These are phyloP conservation scores for Amphipoea lucens DNA, from an alignment of 2,888 invertebrate genomes.

Conservation along the genomic window DNA sequence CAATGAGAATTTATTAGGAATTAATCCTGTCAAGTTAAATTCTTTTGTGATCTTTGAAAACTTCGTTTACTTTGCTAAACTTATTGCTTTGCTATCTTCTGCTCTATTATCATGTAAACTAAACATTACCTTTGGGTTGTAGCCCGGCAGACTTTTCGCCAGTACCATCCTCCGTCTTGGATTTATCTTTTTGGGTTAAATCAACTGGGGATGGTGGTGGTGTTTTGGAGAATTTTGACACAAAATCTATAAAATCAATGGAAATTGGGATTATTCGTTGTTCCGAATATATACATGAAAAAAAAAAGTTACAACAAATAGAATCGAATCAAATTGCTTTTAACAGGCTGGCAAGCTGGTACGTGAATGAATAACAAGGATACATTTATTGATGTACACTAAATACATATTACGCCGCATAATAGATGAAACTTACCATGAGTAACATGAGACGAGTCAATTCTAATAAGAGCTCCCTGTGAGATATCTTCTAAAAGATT, in stretches of 20 bases:
- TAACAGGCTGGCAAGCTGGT: no score
- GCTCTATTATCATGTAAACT: background rate
- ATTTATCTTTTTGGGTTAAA: conserved; percentile 89
- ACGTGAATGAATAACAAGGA: background rate
- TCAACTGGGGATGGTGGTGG: conserved; percentile 93
- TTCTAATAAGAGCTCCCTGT: conserved; percentile 87
- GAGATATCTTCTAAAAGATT: conserved; percentile 89
- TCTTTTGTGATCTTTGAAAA: conserved; percentile 38
- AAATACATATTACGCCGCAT: no score
- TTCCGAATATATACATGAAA: background rate
- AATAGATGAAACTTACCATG: conserved; percentile 78
- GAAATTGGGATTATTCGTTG: background rate
- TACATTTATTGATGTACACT: background rate
- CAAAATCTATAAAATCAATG: conserved; percentile 86
- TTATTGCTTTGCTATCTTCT: background rate
- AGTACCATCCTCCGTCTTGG: conserved; percentile 82
- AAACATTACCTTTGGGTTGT: conserved; percentile 86
- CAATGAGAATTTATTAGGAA: background rate
- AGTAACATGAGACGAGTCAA: conserved; percentile 87
- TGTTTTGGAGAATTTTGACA: conserved; percentile 92
- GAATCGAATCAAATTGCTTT: background rate
- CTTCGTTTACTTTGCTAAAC: background rate
- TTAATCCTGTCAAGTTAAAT: background rate
- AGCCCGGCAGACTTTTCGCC: conserved; percentile 85
- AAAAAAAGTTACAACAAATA: background rate